Base-by-base conservation (phyloP, 1,140 invertebrate genomes). In the Drosophila biarmipes region DNA sequence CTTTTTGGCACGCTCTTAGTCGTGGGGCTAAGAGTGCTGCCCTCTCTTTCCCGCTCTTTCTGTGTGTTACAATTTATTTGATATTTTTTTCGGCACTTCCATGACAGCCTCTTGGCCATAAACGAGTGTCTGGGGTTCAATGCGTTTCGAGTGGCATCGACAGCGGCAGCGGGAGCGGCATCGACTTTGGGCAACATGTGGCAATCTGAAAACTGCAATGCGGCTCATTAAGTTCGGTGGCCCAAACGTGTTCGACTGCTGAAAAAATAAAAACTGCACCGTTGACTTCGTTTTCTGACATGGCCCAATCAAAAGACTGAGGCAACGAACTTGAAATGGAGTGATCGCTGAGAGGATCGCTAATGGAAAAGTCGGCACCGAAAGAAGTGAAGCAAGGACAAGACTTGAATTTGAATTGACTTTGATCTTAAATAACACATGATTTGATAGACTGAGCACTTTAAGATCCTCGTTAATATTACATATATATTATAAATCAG, bases 261-360 rank as follows among this genome's bases (percentile, higher is more conserved):
- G 24, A 21, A 46, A 19, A 58, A 72, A 62, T 17, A 72, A 19
- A 61, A 72, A 62, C 21, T 37, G 64, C 46, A 73, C 66, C 42
- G 51, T 42, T 74, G 49, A 57, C 74, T 78, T 59, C 38, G 35
- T 46, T 59, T 66, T 71, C 29, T 61, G 55, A 64, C 73, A 66
- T 57, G 57, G 40, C 61, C 61, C 75, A 90, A 90, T 87, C 87
- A 63, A 90, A 87, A 68, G 86, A 90, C 78, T 90, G 80, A 79
- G 73, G 71, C 80, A 90, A 86, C 86, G 67, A 90, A 90, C 86
- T 87, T 86, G 38, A 45, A 59, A 51, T 72, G 54, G 27, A 24
- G 27, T 59, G 67, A 72, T 72, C 8, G 31, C 1, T n/a, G 15
- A n/a, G 14, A 63, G 17, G 45, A 29, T 52, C 34, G 31, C 34